Evolutionary conservation across 2,888 invertebrate species (phyloP).

Genomic region (Tortrix viridana): DNA sequence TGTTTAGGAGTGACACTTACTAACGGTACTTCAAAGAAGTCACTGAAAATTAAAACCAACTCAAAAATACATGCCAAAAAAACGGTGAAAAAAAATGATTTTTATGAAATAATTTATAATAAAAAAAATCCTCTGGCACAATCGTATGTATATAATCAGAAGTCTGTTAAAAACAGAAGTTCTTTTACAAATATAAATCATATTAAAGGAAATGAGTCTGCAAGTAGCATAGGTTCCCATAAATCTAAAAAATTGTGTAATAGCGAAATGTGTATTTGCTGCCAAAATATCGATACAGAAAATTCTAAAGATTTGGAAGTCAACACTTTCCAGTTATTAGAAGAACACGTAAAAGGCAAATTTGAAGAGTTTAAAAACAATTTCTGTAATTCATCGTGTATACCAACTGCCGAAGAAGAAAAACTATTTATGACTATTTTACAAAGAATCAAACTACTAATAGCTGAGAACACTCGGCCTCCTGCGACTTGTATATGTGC

Average conservation of each 20-base stretch:
- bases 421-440: slow-evolving; percentile 59
- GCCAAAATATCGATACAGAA: slow-evolving; percentile 48
- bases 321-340: slow-evolving; percentile 69
- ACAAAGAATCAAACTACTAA: slow-evolving; percentile 64
- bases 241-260: slow-evolving; percentile 42
- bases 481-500: slow-evolving; percentile 59
- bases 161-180: background rate
- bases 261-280: slow-evolving; percentile 61
- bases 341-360: slow-evolving; percentile 66
- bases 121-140: background rate
- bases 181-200: background rate
- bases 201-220: slow-evolving; percentile 43
- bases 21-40: slow-evolving; percentile 45
- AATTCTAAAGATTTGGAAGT: slow-evolving; percentile 65
- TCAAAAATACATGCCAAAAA: background rate
- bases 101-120: background rate
- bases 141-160: slow-evolving; percentile 9
- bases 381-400: slow-evolving; percentile 54
- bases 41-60: slow-evolving; percentile 20
- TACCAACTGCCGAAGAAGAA: slow-evolving; percentile 60
- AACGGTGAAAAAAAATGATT: background rate
- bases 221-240: slow-evolving; percentile 50
- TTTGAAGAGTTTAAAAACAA: slow-evolving; percentile 57
- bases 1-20: slow-evolving; percentile 73
- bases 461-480: slow-evolving; percentile 57